Evolutionary conservation across 2,113 vertebrate species (phyloP).

Genomic region (Crotalus helleri): DNA sequence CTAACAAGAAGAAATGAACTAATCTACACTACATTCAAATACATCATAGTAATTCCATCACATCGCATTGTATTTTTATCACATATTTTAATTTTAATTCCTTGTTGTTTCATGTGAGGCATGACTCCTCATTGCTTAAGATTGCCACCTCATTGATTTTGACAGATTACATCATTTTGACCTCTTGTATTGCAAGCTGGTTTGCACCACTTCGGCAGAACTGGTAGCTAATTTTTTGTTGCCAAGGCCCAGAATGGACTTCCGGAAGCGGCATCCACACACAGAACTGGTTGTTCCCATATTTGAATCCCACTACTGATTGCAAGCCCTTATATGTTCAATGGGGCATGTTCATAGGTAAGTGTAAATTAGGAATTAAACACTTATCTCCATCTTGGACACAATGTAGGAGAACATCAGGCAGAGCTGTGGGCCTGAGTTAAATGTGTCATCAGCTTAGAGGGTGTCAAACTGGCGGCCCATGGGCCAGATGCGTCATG

Average conservation of each 20-base stretch:
- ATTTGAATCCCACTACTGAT: no score
- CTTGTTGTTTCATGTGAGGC: neutral
- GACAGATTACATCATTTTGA: neutral
- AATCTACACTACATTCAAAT: neutral
- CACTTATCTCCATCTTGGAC: neutral
- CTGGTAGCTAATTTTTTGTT: no score
- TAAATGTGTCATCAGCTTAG: no score
- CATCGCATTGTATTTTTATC: neutral
- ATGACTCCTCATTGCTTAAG: neutral
- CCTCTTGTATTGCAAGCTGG: neutral
- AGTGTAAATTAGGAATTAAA: neutral
- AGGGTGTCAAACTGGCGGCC: no score
- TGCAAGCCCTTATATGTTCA: neutral
- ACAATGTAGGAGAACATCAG: neutral
- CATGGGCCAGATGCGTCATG: no score
- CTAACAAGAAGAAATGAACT: neutral
- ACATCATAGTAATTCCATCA: neutral
- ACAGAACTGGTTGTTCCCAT: no score
- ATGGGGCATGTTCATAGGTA: neutral
- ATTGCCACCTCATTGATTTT: neutral
- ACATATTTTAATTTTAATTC: slow-evolving; percentile 8
- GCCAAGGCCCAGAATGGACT: no score
- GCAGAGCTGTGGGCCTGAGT: neutral
- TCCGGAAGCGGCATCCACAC: no score
- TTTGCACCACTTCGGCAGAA: no score